Base-by-base conservation (phyloP, 2,113 vertebrate genomes). In the Calyptommatus sinebrachiatus region DNA sequence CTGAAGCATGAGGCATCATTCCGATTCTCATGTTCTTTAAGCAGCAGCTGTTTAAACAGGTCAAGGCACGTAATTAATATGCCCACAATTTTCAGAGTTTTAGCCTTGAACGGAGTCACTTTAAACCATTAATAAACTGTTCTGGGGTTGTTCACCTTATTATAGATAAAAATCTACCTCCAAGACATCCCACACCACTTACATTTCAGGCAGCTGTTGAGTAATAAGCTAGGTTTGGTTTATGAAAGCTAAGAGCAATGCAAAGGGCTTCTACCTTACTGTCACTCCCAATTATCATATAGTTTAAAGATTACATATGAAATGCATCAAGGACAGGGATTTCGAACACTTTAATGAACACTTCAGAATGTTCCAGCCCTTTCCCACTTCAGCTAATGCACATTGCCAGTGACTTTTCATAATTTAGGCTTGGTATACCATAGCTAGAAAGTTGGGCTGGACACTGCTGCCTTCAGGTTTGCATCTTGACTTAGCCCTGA, bases 11-110 rank as follows among this genome's bases (percentile, higher is more conserved):
- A 84, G 88, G 41, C 29, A 46, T 26, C 72, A 76, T 68, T 87
- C 76, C 70, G 26, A 60, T 73, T 73, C 60, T 65, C 50, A 57
- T 75, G 7, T 41, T 35, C 73, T 84, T 87, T 83, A 14, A 79
- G 68, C 71, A 85, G 80, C 83, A 88, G 84, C 88, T 83, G 84
- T 85, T 87, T 41, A 81, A 71, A 68, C 53, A 83, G 62, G 22
- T 79, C 50, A 82, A 46, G 78, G 82, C 28, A 57, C 68, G 16
- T 41, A 66, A 57, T 57, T 78, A 5, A 31, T 77, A 3, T 29
- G 26, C 41, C 77, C 74, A 48, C 71, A 77, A 74, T 72, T 70
- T 68, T 50, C 29, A 10, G 2, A 81, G 77, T 74, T 8, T 22
- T 77, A 76, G 14, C 22, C 16, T 81, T 73, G 1, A 1, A n/a